phyloP scores from a whole-genome alignment of 2,888 invertebrate genomes.

The Drymonia ruficornis region DNA sequence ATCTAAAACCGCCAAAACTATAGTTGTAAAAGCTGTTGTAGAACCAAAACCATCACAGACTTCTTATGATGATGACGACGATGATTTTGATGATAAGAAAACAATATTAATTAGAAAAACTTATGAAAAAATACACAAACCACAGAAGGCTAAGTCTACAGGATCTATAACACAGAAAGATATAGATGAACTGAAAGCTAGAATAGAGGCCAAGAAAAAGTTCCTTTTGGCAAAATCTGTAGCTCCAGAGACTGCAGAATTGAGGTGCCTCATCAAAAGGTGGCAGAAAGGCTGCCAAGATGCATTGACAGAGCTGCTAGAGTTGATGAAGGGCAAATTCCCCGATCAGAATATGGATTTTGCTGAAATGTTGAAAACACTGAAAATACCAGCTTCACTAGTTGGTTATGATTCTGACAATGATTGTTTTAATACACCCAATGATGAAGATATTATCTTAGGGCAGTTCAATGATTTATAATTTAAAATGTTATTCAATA shows the following conservation, averaged over 20 bases:
- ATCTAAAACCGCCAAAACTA: constrained; percentile 29
- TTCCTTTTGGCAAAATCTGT: constrained; percentile 62
- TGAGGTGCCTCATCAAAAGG: constrained; percentile 74
- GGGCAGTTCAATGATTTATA: constrained; percentile 54
- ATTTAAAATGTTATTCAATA: constrained; percentile 17
- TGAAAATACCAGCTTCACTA: constrained; percentile 76
- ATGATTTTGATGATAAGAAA: constrained; percentile 59
- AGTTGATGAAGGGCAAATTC: constrained; percentile 68
- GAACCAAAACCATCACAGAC: constrained; percentile 45
- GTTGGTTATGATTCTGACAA: constrained; percentile 80
- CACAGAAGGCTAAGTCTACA: constrained; percentile 70
- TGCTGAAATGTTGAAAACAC: constrained; percentile 70
- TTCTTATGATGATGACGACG: constrained; percentile 65
- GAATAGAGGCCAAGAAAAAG: constrained; percentile 74
- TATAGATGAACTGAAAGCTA: constrained; percentile 67
- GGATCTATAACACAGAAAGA: constrained; percentile 76
- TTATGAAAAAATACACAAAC: constrained; percentile 67
- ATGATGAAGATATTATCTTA: constrained; percentile 62
- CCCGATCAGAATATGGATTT: constrained; percentile 75
- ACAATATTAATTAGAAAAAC: constrained; percentile 68
- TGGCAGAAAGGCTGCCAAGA: constrained; percentile 84
- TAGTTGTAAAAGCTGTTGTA: constrained; percentile 20
- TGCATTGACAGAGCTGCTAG: constrained; percentile 78
- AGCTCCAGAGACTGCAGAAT: constrained; percentile 74
- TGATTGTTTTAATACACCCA: constrained; percentile 74